Conservation (phyloP, 2,888 invertebrate genomes). For the Tromatobia lineatoria region DNA sequence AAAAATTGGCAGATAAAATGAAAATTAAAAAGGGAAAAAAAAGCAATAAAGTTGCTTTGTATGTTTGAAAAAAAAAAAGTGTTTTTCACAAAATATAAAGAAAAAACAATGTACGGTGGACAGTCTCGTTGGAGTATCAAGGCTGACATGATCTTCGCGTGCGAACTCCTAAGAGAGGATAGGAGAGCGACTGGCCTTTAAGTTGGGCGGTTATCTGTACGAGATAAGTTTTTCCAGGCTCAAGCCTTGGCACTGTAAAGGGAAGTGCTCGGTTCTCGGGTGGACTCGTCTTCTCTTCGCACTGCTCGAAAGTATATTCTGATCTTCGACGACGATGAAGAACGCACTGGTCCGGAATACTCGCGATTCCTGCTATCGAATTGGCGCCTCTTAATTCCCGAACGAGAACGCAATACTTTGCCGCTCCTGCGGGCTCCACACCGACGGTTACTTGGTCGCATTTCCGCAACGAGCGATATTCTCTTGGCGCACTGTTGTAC, state of each 20-base stretch:
- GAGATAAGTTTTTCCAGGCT: conserved; percentile 79
- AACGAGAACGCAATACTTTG: conserved; percentile 80
- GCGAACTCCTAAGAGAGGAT: conserved; percentile 79
- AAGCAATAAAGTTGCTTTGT: too few relatives aligned
- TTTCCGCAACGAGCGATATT: conserved; percentile 77
- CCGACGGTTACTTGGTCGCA: conserved; percentile 81
- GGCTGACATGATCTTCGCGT: conserved; percentile 78
- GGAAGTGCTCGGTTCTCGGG: conserved; percentile 77
- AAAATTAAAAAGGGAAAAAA: too few relatives aligned
- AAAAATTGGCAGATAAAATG: too few relatives aligned
- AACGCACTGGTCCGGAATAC: conserved; percentile 80
- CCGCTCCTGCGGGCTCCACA: conserved; percentile 80
- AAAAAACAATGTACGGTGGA: too few relatives aligned
- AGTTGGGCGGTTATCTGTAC: conserved; percentile 80
- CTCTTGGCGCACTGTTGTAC: conserved; percentile 77
- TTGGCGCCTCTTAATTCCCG: conserved; percentile 76
- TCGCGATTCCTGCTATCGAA: conserved; percentile 73
- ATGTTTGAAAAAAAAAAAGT: too few relatives aligned
- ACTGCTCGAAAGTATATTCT: conserved; percentile 78
- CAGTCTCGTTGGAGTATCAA: conserved; percentile 46
- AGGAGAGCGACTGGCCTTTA: conserved; percentile 79
- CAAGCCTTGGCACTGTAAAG: conserved; percentile 78
- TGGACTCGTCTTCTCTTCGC: conserved; percentile 78
- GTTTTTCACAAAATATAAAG: too few relatives aligned
- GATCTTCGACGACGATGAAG: conserved; percentile 80